A percentile compares a stretch with the other conserved stretches of the same genome.
phyloP scores from a whole-genome alignment of 1,140 invertebrate genomes.

The Drepana arcuata region DNA sequence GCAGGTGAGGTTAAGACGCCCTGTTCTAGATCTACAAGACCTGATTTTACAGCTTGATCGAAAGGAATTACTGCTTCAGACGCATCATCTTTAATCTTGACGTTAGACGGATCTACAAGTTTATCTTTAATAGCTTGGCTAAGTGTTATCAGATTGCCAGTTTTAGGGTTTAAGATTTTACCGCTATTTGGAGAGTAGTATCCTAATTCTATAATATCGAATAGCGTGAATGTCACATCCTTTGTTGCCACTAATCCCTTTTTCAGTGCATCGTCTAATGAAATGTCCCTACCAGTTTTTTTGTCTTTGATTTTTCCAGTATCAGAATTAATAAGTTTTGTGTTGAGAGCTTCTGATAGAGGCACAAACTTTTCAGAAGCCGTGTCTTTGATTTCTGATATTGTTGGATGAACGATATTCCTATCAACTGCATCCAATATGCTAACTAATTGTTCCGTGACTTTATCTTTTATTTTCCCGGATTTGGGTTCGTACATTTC shows the following conservation, averaged over 20 bases:
- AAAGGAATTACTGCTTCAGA: constrained; percentile 78
- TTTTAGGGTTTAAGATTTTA: constrained; percentile 85
- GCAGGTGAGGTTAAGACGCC: constrained; percentile 80
- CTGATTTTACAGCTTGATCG: constrained; percentile 78
- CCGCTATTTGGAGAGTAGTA: constrained; percentile 84
- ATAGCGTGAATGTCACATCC: constrained; percentile 78
- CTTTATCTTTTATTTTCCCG: constrained; percentile 81
- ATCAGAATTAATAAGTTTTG: constrained; percentile 78
- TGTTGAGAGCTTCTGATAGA: constrained; percentile 78
- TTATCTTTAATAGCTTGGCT: constrained; percentile 80
- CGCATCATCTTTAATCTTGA: constrained; percentile 82
- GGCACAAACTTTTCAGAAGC: constrained; percentile 78
- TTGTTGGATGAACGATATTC: constrained; percentile 86
- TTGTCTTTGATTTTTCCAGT: constrained; percentile 80
- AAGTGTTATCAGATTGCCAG: constrained; percentile 81
- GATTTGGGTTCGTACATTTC: constrained; percentile 80
- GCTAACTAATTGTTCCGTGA: constrained; percentile 79
- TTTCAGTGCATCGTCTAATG: constrained; percentile 80
- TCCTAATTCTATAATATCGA: constrained; percentile 84
- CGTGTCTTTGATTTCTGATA: constrained; percentile 86
- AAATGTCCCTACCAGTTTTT: constrained; percentile 76
- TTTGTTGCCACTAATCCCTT: constrained; percentile 80
- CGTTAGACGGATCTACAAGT: constrained; percentile 79
- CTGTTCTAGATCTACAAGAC: constrained; percentile 79
- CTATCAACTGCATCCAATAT: constrained; percentile 84